Base-by-base conservation (phyloP, 2,113 vertebrate species). In the Nesogale talazaci region DNA sequence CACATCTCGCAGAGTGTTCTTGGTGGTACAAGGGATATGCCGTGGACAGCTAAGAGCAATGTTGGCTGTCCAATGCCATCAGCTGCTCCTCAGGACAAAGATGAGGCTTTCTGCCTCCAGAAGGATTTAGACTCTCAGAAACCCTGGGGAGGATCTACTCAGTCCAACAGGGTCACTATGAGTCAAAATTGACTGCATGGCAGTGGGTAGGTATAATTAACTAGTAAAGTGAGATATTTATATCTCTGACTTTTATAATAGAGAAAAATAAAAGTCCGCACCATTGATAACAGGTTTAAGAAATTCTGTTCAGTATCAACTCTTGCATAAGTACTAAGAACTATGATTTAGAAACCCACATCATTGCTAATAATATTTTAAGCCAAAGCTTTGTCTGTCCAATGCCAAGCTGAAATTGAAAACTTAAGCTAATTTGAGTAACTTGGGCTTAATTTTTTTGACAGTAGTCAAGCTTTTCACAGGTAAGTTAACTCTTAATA, bases 311-410 rank as follows among this genome's bases (percentile, higher is more conserved):
- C 3, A 23, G 3, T 65, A n/a, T 72, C 57, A 79, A 57, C 31
- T 77, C 38, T 70, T 16, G 27, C 4, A 27, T 80, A 38, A 57
- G 5, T 46, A 56, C 6, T 46, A 89, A 34, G 61, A 34, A 80
- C n/a, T 20, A 63, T 61, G 77, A 88, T 69, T 72, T 78, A 59
- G 29, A 70, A 42, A n/a, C 22, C 59, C 14, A 69, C 8, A 10
- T 85, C 10, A 57, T 85, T 63, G 36, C 40, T 82, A 77, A 65
- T 46, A 82, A 76, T 85, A 38, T 87, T 70, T 86, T 75, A 61
- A 72, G 56, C 29, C 7, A 29, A 72, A 29, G 1, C 9, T 90
- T 0, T 9, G 12, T 86, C 25, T 61, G 0, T 27, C 34, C 10
- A 25, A 31, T 42, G 56, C 38, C 61, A 86, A 61, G 7, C 57